Evolutionary conservation across 2,797 vertebrate genomes (phyloP).

Genomic region (Enteromius anoplus): DNA sequence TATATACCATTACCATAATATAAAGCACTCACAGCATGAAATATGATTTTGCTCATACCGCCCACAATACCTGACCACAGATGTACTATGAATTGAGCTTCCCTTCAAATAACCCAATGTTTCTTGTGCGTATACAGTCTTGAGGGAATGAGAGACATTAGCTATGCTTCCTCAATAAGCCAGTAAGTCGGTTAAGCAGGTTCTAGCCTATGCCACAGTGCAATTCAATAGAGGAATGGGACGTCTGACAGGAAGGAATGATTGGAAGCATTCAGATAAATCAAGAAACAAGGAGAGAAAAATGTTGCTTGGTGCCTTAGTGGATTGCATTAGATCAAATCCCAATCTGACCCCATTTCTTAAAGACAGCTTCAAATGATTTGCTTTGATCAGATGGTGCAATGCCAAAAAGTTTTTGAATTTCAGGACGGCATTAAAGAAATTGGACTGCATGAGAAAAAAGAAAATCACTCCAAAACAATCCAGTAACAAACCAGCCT

Average conservation of each 20-base stretch:
- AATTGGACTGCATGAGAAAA: slow-evolving; percentile 19
- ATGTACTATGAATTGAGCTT: slow-evolving; percentile 15
- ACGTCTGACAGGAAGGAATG: not conserved
- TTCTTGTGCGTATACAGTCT: not conserved
- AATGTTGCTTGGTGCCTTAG: not conserved
- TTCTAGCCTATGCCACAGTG: slow-evolving; percentile 3
- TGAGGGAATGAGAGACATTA: slow-evolving; percentile 29
- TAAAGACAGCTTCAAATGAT: slow-evolving; percentile 26
- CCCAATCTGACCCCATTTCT: slow-evolving; percentile 40
- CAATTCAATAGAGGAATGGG: slow-evolving; percentile 15
- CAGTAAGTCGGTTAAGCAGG: slow-evolving; percentile 11
- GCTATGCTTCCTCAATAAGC: slow-evolving; percentile 11
- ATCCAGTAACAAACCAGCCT: slow-evolving; percentile 1
- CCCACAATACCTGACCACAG: slow-evolving; percentile 2
- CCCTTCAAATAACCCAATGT: slow-evolving; percentile 7
- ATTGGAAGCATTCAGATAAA: slow-evolving; percentile 12
- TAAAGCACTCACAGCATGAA: not conserved
- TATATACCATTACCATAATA: not conserved
- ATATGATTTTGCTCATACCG: not conserved
- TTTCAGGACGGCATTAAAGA: slow-evolving; percentile 30
- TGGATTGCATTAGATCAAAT: slow-evolving; percentile 40
- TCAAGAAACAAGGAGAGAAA: slow-evolving; percentile 2
- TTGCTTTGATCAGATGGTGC: slow-evolving; percentile 28
- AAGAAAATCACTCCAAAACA: slow-evolving; percentile 27
- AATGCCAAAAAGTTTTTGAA: slow-evolving; percentile 9